Evolutionary conservation across 2,888 invertebrate genomes (phyloP), one percentile per base, ranked within the genome.

Genomic region (Lymantria monacha): DNA sequence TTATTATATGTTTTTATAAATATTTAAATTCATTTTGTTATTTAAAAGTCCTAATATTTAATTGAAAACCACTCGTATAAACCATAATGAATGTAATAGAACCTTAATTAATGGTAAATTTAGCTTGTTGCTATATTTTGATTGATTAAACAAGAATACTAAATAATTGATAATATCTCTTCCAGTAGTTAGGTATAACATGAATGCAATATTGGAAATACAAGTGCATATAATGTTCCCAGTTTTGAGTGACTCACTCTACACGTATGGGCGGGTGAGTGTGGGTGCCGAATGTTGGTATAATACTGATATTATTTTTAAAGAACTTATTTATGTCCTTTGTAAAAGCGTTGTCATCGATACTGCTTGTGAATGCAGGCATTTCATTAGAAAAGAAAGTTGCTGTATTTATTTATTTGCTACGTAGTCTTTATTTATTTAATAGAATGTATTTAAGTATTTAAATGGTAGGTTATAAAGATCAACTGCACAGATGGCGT

Each of bases 191-290:
- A 22, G 5, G 22, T 47, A 52, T 53, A 46, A 44, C 51, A 52
- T 51, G 57, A 61, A 61, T 69, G 67, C 69, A 70, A 66, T 53
- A 69, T 69, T 57, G 63, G 72, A n/a, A n/a, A n/a, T n/a, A 68
- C 80, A 82, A 82, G 79, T 83, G 83, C 79, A 77, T 22, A 22
- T 75, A 68, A 72, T 69, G 63, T 66, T 61, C 52, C 55, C 47
- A 61, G 65, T 67, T 63, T 56, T 61, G 63, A 49, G 57, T 83
- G 84, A 85, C 53, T 84, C 83, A 85, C 73, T 69, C 71, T 55
- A 43, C 42, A 57, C 57, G 51, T 57, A 60, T 57, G 53, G 69
- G 65, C 48, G 48, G 45, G n/a, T 57, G 30, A 40, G 68, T 69
- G 79, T 78, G 72, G 78, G 79, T 69, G 74, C 61, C 52, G 53